Percentiles rank a stretch among this genome's conserved stretches.
phyloP scores from a whole-genome alignment of 2,888 invertebrate genomes.

The Drosophila phalerata region DNA sequence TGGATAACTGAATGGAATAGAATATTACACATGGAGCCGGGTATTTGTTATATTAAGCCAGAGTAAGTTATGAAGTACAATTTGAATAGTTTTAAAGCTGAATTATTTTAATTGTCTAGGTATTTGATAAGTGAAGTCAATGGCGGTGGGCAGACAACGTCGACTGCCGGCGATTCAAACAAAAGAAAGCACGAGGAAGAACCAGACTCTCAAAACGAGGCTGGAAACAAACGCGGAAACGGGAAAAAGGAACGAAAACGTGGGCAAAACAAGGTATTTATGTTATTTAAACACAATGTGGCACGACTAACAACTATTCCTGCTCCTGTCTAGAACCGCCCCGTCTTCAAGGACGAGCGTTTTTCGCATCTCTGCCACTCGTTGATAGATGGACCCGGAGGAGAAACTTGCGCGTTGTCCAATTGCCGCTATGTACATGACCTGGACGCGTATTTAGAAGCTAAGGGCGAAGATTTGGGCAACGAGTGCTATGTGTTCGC shows the following conservation, averaged over 20 bases:
- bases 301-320: too few relatives aligned
- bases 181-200: slow-evolving; percentile 66
- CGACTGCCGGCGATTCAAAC: slow-evolving; percentile 44
- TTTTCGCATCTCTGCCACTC: slow-evolving; percentile 82
- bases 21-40: slow-evolving; percentile 74
- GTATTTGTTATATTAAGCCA: slow-evolving; percentile 84
- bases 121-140: slow-evolving; percentile 53
- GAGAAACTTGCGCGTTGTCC: slow-evolving; percentile 86
- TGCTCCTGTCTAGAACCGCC: slow-evolving; percentile 76
- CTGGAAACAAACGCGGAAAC: slow-evolving; percentile 50
- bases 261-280: slow-evolving; percentile 83
- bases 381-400: slow-evolving; percentile 80
- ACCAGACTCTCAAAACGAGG: slow-evolving; percentile 19
- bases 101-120: slow-evolving; percentile 21
- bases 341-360: slow-evolving; percentile 83
- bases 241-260: slow-evolving; percentile 81
- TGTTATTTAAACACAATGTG: not conserved
- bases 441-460: slow-evolving; percentile 90
- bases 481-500: slow-evolving; percentile 88
- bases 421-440: slow-evolving; percentile 93
- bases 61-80: slow-evolving; percentile 60
- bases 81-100: not conserved
- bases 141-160: not conserved
- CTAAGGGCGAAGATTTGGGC: slow-evolving; percentile 90
- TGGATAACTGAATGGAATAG: too few relatives aligned